These are phyloP conservation scores for Drosophila jambulina DNA, from an alignment of 1,140 invertebrate species.

Conservation along the genomic window DNA sequence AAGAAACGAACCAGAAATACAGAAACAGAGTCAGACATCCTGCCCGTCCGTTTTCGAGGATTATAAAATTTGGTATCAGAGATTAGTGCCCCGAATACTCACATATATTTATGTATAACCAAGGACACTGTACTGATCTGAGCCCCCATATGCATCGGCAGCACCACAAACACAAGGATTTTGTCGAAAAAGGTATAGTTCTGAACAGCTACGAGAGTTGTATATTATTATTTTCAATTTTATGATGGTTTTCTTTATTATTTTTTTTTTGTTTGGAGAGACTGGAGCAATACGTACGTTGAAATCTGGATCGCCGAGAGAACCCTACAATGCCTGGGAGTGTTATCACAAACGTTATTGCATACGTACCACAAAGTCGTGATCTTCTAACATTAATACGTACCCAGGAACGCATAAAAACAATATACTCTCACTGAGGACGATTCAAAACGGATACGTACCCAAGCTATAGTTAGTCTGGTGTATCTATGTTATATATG, in stretches of 20 bases:
- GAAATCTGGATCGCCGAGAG: constrained; percentile 54
- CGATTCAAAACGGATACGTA: constrained; percentile 59
- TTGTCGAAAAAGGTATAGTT: constrained; percentile 8
- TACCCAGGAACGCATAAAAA: constrained; percentile 60
- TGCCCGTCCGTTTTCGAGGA: constrained; percentile 22
- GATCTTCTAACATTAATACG: constrained; percentile 67
- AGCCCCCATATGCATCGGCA: constrained; percentile 29
- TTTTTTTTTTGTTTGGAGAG: constrained; percentile 24
- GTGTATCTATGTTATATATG: constrained; percentile 34
- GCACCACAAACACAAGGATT: constrained; percentile 32
- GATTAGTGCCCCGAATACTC: constrained; percentile 66
- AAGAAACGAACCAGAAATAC: constrained; percentile 61
- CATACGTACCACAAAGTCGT: constrained; percentile 64
- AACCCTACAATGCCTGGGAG: constrained; percentile 43
- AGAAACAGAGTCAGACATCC: constrained; percentile 23
- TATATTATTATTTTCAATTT: constrained; percentile 48
- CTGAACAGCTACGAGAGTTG: constrained; percentile 53
- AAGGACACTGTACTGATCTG: constrained; percentile 39
- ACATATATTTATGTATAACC: constrained; percentile 42
- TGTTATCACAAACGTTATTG: constrained; percentile 38
- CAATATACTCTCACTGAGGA: constrained; percentile 8
- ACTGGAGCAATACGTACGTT: constrained; percentile 61
- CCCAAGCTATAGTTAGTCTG: constrained; percentile 54
- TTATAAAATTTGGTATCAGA: constrained; percentile 30
- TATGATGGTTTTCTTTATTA: constrained; percentile 11